phyloP scores from a whole-genome alignment of 2,888 invertebrate species.

The Conchocele bisecta region DNA sequence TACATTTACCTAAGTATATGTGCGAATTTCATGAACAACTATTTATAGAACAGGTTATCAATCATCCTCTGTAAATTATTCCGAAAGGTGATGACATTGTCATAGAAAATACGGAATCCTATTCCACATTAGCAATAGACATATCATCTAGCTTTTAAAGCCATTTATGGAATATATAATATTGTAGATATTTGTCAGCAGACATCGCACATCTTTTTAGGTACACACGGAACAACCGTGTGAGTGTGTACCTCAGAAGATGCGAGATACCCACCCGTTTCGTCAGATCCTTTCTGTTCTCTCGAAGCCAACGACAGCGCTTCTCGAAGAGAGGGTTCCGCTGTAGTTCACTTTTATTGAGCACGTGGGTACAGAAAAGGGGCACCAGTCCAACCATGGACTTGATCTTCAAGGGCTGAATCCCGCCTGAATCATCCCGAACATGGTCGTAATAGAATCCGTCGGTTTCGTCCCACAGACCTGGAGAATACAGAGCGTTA shows the following conservation, averaged over 20 bases:
- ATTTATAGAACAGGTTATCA: too few relatives aligned
- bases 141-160: neutral
- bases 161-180: too few relatives aligned
- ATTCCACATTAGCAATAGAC: neutral
- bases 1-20: too few relatives aligned
- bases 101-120: too few relatives aligned
- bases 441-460: constrained; percentile 82
- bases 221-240: too few relatives aligned
- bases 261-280: constrained; percentile 72
- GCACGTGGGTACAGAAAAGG: constrained; percentile 77
- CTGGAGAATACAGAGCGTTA: constrained; percentile 46
- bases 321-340: constrained; percentile 77
- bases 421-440: constrained; percentile 59
- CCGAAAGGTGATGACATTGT: too few relatives aligned
- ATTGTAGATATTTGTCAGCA: too few relatives aligned
- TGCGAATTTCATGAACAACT: too few relatives aligned
- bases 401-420: constrained; percentile 73
- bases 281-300: constrained; percentile 77
- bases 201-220: too few relatives aligned
- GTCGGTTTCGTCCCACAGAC: constrained; percentile 81
- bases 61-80: too few relatives aligned
- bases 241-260: too few relatives aligned
- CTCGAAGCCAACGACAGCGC: constrained; percentile 78
- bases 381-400: constrained; percentile 80
- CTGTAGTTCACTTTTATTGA: constrained; percentile 70